phyloP scores from a whole-genome alignment of 35 echinoderm and acorn worm genomes.

The Heliocidaris erythrogramma region DNA sequence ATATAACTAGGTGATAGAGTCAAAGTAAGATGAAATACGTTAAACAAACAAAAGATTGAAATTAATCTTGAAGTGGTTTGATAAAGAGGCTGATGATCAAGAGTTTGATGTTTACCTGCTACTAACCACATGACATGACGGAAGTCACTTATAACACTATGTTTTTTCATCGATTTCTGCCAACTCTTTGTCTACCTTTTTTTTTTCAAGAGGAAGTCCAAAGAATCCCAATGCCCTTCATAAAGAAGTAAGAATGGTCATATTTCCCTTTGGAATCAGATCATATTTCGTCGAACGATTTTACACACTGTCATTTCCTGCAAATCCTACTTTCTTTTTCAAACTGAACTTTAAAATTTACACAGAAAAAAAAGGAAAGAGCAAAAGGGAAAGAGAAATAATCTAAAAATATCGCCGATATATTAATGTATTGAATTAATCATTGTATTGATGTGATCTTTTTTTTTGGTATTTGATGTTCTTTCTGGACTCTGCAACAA shows the following conservation, averaged over 20 bases:
- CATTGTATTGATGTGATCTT: too few relatives aligned
- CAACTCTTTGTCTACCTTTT: not conserved
- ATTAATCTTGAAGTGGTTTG: not conserved
- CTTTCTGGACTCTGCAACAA: too few relatives aligned
- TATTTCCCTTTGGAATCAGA: not conserved
- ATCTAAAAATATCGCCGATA: too few relatives aligned
- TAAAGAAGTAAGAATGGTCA: not conserved
- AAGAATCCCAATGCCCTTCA: conserved; percentile 1
- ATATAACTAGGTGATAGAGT: too few relatives aligned
- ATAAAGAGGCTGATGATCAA: not conserved
- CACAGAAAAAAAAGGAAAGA: too few relatives aligned
- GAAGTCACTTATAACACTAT: not conserved
- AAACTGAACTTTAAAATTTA: not conserved
- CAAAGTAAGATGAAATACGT: not conserved
- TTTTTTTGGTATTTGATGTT: too few relatives aligned
- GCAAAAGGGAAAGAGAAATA: not conserved
- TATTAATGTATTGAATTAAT: too few relatives aligned
- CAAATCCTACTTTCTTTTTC: not conserved
- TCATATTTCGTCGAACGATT: conserved; percentile 10
- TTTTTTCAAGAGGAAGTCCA: not conserved
- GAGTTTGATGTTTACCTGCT: not conserved
- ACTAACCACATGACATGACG: not conserved
- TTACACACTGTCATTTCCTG: not conserved
- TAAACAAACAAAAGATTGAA: not conserved
- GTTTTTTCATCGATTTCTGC: not conserved